Percentiles rank a stretch among this genome's conserved stretches.
phyloP scores from a whole-genome alignment of 2,888 invertebrate species.

The Petrophora chlorosata region DNA sequence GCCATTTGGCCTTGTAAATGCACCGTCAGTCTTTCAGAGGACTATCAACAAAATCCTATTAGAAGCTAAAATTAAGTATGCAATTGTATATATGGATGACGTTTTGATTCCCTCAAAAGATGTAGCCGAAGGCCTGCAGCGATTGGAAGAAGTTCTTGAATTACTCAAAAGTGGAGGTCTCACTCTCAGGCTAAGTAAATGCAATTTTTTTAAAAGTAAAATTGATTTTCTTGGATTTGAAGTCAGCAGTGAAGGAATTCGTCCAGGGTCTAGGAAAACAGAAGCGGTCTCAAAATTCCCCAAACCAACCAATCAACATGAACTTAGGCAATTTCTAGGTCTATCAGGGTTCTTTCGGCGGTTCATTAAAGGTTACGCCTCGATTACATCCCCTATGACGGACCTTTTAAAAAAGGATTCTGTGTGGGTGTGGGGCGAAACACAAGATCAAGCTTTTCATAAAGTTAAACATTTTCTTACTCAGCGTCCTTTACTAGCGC shows the following conservation, averaged over 20 bases:
- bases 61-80: not conserved
- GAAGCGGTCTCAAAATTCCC: slow-evolving; percentile 32
- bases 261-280: slow-evolving; percentile 34
- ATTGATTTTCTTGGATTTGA: slow-evolving; percentile 43
- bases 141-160: slow-evolving; percentile 27
- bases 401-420: slow-evolving; percentile 1
- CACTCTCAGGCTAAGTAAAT: slow-evolving; percentile 42
- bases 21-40: not conserved
- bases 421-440: not conserved
- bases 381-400: slow-evolving; percentile 38
- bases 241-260: slow-evolving; percentile 31
- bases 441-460: slow-evolving; percentile 31
- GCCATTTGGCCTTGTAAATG: not conserved
- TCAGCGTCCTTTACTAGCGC: slow-evolving; percentile 39
- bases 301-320: slow-evolving; percentile 33
- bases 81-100: not conserved
- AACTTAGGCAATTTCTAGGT: slow-evolving; percentile 42
- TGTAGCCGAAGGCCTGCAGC: slow-evolving; percentile 26
- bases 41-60: not conserved
- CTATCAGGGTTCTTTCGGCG: slow-evolving; percentile 44
- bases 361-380: slow-evolving; percentile 41
- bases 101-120: not conserved
- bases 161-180: slow-evolving; percentile 17
- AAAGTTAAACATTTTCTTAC: slow-evolving; percentile 36
- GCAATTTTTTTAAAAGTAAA: slow-evolving; percentile 34